phyloP scores from a whole-genome alignment of 2,113 vertebrate species.

The Macaca nemestrina region DNA sequence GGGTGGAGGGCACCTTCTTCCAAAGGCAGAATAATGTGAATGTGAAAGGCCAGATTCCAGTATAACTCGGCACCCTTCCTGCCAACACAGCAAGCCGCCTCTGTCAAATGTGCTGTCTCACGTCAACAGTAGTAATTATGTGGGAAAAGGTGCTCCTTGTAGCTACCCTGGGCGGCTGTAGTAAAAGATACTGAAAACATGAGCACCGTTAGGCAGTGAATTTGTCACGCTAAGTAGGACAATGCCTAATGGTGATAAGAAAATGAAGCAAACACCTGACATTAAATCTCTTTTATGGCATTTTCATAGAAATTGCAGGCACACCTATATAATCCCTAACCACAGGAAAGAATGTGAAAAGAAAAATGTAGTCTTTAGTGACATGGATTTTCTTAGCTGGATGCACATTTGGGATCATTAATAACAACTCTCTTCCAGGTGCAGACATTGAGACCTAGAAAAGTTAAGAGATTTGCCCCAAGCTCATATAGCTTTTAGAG shows the following conservation, averaged over 20 bases:
- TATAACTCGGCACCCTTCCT: conserved; percentile 4
- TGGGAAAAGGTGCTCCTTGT: conserved; percentile 28
- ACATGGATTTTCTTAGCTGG: neutral
- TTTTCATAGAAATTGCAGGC: conserved; percentile 44
- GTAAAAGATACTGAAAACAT: conserved; percentile 24
- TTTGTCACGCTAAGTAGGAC: conserved; percentile 49
- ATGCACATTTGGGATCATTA: neutral
- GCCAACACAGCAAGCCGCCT: conserved; percentile 1
- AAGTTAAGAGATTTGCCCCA: neutral
- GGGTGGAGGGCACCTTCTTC: neutral
- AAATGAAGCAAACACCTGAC: conserved; percentile 43
- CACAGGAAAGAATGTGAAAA: neutral
- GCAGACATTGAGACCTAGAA: conserved; percentile 26
- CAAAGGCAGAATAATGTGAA: conserved; percentile 28
- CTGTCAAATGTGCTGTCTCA: conserved; percentile 42
- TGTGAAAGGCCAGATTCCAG: neutral
- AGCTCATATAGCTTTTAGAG: neutral
- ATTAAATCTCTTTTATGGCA: conserved; percentile 7
- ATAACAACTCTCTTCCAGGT: neutral
- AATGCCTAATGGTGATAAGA: conserved; percentile 34
- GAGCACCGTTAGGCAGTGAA: neutral
- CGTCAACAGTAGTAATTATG: conserved; percentile 31
- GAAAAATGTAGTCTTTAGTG: neutral
- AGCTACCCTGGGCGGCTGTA: neutral
- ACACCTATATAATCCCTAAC: neutral